phyloP scores from a whole-genome alignment of 2,113 vertebrate genomes.

The Loxodonta africana region DNA sequence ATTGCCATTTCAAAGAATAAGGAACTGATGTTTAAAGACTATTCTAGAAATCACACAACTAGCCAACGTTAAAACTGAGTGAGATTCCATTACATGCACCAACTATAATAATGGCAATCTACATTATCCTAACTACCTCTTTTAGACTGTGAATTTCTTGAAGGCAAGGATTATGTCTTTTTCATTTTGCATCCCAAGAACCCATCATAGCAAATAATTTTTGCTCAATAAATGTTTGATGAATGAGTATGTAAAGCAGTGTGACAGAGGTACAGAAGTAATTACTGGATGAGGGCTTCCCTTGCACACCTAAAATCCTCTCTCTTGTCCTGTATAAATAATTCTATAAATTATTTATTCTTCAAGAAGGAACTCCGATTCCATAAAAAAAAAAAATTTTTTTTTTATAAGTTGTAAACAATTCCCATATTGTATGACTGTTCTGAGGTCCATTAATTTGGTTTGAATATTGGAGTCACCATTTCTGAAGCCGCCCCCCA shows the following conservation, averaged over 20 bases:
- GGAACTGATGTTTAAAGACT: not conserved
- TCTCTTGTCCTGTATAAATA: not conserved
- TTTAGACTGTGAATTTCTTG: not conserved
- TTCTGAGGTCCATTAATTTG: not conserved
- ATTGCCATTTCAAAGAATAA: constrained; percentile 39
- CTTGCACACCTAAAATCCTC: not conserved
- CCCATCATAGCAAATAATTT: not conserved
- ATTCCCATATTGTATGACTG: not conserved
- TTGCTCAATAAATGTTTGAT: constrained; percentile 56
- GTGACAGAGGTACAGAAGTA: constrained; percentile 11
- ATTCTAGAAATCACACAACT: not conserved
- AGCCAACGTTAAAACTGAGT: not conserved
- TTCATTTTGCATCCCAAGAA: constrained; percentile 20
- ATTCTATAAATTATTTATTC: constrained; percentile 27
- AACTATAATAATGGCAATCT: not conserved
- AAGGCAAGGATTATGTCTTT: not conserved
- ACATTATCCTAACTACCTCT: not conserved
- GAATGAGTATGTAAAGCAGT: constrained; percentile 38
- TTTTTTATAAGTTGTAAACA: not conserved
- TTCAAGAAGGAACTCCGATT: constrained; percentile 38
- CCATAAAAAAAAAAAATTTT: not conserved
- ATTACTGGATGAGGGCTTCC: not conserved
- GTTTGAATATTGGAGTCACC: not conserved
- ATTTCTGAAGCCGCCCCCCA: not conserved
- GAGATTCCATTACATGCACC: not conserved